These are phyloP conservation scores for Eueides isabella DNA, from an alignment of 1,140 invertebrate species.

Conservation along the genomic window DNA sequence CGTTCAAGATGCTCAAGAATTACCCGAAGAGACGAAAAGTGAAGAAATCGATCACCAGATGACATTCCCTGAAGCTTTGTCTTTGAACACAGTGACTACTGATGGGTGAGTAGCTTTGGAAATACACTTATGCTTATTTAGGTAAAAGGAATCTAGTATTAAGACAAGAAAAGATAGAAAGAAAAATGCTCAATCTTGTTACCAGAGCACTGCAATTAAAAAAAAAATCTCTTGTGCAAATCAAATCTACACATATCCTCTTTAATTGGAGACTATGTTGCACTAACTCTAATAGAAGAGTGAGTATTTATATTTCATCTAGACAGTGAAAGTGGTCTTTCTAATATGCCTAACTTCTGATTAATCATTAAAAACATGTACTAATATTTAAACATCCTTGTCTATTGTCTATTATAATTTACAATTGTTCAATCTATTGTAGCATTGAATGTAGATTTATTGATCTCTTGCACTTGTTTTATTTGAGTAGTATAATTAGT, in stretches of 20 bases:
- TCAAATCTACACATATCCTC: too few species aligned
- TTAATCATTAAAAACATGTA: slow-evolving; percentile 16
- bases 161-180: too few species aligned
- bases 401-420: slow-evolving; percentile 14
- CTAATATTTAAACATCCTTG: slow-evolving; percentile 9
- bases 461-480: not conserved
- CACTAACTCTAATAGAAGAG: too few species aligned
- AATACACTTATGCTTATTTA: too few species aligned
- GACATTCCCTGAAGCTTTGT: slow-evolving; percentile 77
- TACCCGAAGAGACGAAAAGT: slow-evolving; percentile 42
- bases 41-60: slow-evolving; percentile 61
- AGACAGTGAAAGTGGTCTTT: slow-evolving; percentile 21
- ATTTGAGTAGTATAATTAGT: slow-evolving; percentile 6
- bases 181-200: too few species aligned
- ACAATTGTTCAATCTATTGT: slow-evolving; percentile 26
- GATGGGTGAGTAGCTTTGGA: slow-evolving; percentile 81
- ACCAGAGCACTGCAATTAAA: too few species aligned
- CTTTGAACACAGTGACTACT: slow-evolving; percentile 81
- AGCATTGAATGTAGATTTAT: slow-evolving; percentile 8
- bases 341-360: slow-evolving; percentile 8
- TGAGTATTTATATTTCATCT: not conserved
- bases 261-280: too few species aligned
- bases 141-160: too few species aligned
- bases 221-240: too few species aligned
- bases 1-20: slow-evolving; percentile 36